Base-by-base conservation (phyloP, 2,797 vertebrate species). In the Epinephelus malabaricus region DNA sequence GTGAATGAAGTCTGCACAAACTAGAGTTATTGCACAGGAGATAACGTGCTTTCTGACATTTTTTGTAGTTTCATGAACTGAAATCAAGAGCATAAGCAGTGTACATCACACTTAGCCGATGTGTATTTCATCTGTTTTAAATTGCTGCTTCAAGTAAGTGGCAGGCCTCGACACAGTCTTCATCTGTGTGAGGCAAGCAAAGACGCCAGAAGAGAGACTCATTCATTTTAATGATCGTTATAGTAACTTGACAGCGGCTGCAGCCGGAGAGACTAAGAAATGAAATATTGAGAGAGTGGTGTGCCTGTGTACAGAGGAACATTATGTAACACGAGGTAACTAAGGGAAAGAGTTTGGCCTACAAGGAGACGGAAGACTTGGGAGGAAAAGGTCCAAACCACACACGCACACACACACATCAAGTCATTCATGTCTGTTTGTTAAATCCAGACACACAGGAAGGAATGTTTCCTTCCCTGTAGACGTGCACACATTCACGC, bases 401-500 rank as follows among this genome's bases (percentile, higher is more conserved):
- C 43, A 14, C 73, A 25, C 55, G 71, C 49, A 66, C 73, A 83
- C 71, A 73, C 47, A 75, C 47, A 67, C 77, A 81, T 78, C 55
- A 25, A 78, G 73, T 77, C 75, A 82, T 85, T 87, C 71, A 77
- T 78, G 78, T 74, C 69, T 78, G 82, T 85, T 85, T 83, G 83
- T 80, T 67, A 84, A 83, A 81, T 83, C 50, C 60, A 83, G 78
- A 51, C 76, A 40, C 78, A 84, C 47, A 15, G 87, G 79, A 92
- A 88, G 76, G 69, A 88, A 84, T 70, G 73, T 76, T 88, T 90
- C 79, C 84, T 87, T 87, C 71, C 85, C 53, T 47, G 27, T 70
- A 81, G 84, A 91, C 47, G 49, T 77, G 69, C 71, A 69, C 83
- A 81, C 55, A 47, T 82, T 78, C 76, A 79, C 12, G 47, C 75